Conservation (phyloP, 1,140 invertebrate species). For the Nylanderia fulva region DNA sequence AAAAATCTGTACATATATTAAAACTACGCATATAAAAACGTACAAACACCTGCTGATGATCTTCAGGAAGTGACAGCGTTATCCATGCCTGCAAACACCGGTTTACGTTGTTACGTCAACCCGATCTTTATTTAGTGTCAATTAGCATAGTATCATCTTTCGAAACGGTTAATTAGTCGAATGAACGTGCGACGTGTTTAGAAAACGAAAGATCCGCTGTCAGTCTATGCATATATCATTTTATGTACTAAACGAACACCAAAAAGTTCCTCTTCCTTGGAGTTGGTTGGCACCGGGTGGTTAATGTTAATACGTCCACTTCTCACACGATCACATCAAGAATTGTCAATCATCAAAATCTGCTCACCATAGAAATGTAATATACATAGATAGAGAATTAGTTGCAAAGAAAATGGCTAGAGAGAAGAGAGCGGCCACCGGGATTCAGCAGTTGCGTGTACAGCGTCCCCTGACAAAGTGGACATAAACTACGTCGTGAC, state of each 20-base stretch:
- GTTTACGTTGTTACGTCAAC: neutral
- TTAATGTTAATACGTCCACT: too few species aligned
- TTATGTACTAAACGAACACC: neutral
- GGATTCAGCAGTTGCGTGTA: too few species aligned
- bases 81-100: constrained; percentile 13
- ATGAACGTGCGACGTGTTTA: neutral
- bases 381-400: too few species aligned
- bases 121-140: neutral
- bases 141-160: constrained; percentile 30
- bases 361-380: neutral
- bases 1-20: neutral
- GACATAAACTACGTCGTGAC: too few species aligned
- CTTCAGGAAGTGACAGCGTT: constrained; percentile 21
- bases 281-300: too few species aligned
- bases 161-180: neutral
- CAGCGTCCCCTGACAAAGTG: too few species aligned
- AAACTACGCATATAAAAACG: neutral
- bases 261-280: too few species aligned
- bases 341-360: neutral
- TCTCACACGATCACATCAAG: neutral
- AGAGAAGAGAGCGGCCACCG: too few species aligned
- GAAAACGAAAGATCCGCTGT: neutral
- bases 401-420: too few species aligned
- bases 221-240: constrained; percentile 28
- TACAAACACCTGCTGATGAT: neutral